A percentile compares a stretch with the other conserved stretches of the same genome.
These are phyloP conservation scores for Celastrina argiolus DNA, from an alignment of 2,888 invertebrate genomes.

Conservation along the genomic window DNA sequence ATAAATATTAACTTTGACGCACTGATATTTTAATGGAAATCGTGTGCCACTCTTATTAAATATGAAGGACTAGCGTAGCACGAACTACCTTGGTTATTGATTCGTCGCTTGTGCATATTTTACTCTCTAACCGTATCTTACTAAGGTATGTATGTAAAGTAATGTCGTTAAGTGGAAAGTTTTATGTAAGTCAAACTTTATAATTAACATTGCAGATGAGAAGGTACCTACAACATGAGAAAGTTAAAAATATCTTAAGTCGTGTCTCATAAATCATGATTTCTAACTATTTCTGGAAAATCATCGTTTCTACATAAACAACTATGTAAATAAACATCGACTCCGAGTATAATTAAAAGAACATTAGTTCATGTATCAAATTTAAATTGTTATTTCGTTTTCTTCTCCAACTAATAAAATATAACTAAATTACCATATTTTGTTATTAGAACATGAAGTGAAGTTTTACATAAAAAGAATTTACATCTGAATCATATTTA, in stretches of 20 bases:
- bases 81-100: conserved; percentile 27
- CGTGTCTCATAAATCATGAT: background rate
- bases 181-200: background rate
- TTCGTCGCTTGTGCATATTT: conserved; percentile 2
- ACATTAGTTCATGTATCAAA: no score
- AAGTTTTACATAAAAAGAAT: conserved; percentile 5
- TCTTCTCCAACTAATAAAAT: no score
- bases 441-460: background rate
- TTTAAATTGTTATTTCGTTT: no score
- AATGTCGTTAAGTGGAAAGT: background rate
- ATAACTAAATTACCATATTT: background rate
- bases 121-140: background rate
- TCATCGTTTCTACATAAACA: background rate
- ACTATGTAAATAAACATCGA: background rate
- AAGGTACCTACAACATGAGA: background rate
- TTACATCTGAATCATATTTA: background rate
- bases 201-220: background rate
- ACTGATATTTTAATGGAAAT: conserved; percentile 48
- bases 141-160: background rate
- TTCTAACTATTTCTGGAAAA: background rate
- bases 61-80: conserved; percentile 39
- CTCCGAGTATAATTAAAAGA: no score
- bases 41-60: conserved; percentile 37
- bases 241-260: background rate
- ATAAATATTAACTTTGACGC: conserved; percentile 42